Conservation (phyloP, 2,113 vertebrate species). For the Struthio camelus region DNA sequence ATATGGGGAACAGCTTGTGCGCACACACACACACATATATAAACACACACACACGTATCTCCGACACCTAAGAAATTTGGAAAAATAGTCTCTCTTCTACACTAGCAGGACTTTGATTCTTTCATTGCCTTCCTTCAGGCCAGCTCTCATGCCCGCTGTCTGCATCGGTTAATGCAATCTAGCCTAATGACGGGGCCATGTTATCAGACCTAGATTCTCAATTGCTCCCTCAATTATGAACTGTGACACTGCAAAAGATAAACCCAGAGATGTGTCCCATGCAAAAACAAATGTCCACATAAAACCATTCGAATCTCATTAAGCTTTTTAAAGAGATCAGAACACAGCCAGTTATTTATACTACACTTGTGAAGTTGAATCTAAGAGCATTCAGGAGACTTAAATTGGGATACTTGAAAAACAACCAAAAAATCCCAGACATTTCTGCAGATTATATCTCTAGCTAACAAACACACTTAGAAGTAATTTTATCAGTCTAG, state of each 20-base stretch:
- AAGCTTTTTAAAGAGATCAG: background rate
- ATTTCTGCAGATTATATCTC: background rate
- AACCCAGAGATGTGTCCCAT: background rate
- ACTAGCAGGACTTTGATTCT: background rate
- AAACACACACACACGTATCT: rapidly evolving
- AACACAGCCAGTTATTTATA: background rate
- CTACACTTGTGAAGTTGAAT: background rate
- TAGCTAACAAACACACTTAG: background rate
- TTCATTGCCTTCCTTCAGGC: background rate
- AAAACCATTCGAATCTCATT: background rate
- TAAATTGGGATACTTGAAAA: background rate
- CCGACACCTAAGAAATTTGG: background rate
- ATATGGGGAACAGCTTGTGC: background rate
- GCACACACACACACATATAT: too few relatives aligned
- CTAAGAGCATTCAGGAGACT: background rate
- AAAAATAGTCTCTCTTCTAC: background rate
- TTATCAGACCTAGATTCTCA: background rate
- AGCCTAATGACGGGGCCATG: too few relatives aligned
- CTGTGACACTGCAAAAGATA: background rate
- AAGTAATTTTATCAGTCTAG: background rate
- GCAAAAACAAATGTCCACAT: background rate
- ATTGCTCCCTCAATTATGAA: background rate
- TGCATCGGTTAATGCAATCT: background rate
- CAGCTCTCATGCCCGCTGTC: rapidly evolving
- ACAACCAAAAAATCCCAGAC: background rate